These are phyloP conservation scores for Aradus depressus DNA, from an alignment of 2,888 invertebrate genomes.

Conservation along the genomic window DNA sequence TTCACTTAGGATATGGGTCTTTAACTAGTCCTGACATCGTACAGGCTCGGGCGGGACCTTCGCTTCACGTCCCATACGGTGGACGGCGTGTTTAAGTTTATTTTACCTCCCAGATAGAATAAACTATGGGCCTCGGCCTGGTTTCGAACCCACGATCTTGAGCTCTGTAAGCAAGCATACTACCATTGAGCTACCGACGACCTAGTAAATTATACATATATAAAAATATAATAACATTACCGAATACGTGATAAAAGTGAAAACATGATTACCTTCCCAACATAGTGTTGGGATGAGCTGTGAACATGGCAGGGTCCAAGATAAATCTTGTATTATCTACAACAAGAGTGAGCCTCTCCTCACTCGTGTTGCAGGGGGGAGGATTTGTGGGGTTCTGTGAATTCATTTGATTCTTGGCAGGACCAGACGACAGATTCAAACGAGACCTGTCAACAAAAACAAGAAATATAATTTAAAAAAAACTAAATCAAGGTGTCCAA, in stretches of 20 bases:
- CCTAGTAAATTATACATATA: no score
- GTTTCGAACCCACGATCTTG: no score
- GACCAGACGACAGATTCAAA: slow-evolving; percentile 32
- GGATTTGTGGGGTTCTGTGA: slow-evolving; percentile 33
- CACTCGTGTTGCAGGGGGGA: slow-evolving; percentile 41
- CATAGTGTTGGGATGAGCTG: slow-evolving; percentile 96
- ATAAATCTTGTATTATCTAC: slow-evolving; percentile 93
- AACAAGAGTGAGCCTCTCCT: slow-evolving; percentile 80
- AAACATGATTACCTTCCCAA: slow-evolving; percentile 53
- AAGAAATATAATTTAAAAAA: slow-evolving; percentile 22
- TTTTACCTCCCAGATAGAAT: no score
- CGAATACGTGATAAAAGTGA: not conserved
- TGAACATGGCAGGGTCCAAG: slow-evolving; percentile 83
- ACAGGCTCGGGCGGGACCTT: no score
- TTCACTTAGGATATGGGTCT: no score
- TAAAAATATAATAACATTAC: no score
- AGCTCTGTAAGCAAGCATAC: no score
- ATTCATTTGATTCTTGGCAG: slow-evolving; percentile 34
- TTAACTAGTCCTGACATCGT: no score
- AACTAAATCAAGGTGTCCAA: not conserved
- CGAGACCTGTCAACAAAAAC: slow-evolving; percentile 36
- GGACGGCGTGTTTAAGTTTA: no score
- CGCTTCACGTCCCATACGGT: no score
- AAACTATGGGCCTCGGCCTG: no score
- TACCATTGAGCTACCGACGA: no score